Conservation (phyloP, 2,797 vertebrate genomes). For the Sebastes wilsoni region DNA sequence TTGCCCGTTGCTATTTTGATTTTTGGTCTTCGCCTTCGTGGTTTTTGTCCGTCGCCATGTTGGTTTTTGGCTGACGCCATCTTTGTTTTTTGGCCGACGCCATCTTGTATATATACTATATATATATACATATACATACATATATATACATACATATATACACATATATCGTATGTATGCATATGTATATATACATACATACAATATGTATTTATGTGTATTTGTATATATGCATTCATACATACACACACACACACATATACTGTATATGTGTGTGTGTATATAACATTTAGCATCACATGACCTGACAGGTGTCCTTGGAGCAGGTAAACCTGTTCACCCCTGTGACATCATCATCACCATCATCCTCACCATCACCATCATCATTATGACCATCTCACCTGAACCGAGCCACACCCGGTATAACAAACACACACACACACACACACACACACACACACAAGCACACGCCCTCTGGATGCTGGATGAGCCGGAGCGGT, state of each 20-base stretch:
- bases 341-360: background rate
- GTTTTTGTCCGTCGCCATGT: too few species aligned
- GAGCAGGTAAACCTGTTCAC: background rate
- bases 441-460: background rate
- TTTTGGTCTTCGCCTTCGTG: too few species aligned
- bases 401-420: constrained; percentile 26
- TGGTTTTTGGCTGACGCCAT: too few species aligned
- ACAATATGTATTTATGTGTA: background rate
- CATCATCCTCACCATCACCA: background rate
- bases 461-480: too few species aligned
- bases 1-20: too few species aligned
- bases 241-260: background rate
- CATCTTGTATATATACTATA: too few species aligned
- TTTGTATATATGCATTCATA: background rate
- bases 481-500: background rate
- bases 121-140: too few species aligned
- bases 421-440: background rate
- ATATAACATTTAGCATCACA: background rate
- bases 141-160: too few species aligned
- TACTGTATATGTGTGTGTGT: background rate
- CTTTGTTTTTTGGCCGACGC: too few species aligned
- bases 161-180: too few species aligned
- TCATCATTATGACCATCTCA: background rate
- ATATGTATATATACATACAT: background rate
- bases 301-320: constrained; percentile 22